A percentile compares a stretch with the other conserved stretches of the same genome.
Conservation (phyloP, 2,113 vertebrate species). For the Prunella himalayana region DNA sequence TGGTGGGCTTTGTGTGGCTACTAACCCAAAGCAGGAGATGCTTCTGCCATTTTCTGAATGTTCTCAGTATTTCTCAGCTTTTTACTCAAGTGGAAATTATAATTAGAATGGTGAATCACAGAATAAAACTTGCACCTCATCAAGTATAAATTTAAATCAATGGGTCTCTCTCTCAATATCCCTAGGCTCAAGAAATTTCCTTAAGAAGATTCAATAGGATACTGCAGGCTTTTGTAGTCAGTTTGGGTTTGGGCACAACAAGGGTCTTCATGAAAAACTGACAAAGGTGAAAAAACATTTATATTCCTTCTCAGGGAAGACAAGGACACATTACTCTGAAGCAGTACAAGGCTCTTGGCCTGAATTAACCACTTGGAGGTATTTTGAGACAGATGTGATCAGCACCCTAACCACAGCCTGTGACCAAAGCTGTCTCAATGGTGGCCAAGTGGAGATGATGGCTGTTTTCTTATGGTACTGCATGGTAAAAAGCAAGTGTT, state of each 20-base stretch:
- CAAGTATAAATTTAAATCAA: not conserved
- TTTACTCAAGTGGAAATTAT: not conserved
- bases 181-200: not conserved
- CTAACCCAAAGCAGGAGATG: not conserved
- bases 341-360: not conserved
- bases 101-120: not conserved
- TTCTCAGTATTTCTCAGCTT: not conserved
- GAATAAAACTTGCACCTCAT: not conserved
- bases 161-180: not conserved
- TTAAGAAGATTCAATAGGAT: not conserved
- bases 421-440: not conserved
- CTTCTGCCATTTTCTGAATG: not conserved
- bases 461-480: accelerated
- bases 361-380: not conserved
- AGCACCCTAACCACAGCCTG: not conserved
- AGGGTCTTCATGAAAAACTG: not conserved
- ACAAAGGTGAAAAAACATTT: not conserved
- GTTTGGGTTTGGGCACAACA: not conserved
- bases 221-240: not conserved
- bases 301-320: not conserved
- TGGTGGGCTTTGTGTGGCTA: not conserved
- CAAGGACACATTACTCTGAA: not conserved
- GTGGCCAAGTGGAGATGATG: not conserved
- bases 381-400: not conserved
- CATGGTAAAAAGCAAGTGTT: accelerated